Evolutionary conservation across 2,797 vertebrate species (phyloP), one percentile per base, ranked within the genome.

Genomic region (Dromococcyx pavoninus): DNA sequence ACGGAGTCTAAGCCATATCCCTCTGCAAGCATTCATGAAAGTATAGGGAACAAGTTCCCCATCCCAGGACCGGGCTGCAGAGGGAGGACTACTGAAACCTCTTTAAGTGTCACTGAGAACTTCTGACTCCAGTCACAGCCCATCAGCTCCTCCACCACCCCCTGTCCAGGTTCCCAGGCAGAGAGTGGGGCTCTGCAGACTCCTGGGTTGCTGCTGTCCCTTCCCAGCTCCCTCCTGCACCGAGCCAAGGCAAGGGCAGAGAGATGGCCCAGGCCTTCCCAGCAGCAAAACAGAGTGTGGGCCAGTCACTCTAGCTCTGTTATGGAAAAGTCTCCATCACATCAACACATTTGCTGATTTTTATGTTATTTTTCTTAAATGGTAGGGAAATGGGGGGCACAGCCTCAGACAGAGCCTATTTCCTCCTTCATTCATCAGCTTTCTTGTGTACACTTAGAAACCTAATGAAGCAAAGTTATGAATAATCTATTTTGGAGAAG

Each of bases 171-270:
- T 71, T 67, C 83, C 93, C 75, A 69, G 61, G 41, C 53, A 53
- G 44, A 43, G 62, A 27, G 1, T 0, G 0, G 10, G 21, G 70
- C 61, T 72, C 48, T 1, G 0, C 54, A 22, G 60, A 30, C 35
- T 25, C 66, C 33, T 0, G 7, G 23, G 4, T 22, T 19, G 48
- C 37, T 35, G 56, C 79, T 17, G 13, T 17, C 12, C 76, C 5
- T 13, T 0, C 11, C 53, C 28, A 4, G 17, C 24, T 48, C 32
- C 16, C 9, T 25, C 64, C 41, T 0, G 0, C 44, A 32, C 4
- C 3, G 5, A n/a, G 25, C 44, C 62, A 25, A 41, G 57, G 13
- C 1, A 4, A 51, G 57, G 48, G 43, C 51, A 62, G 64, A 58
- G 57, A 4, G 2, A 24, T 39, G 23, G 33, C 14, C 23, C 12